Evolutionary conservation across 2,888 invertebrate genomes (phyloP), one percentile per base, ranked within the genome.

Genomic region (Luffia ferchaultella): DNA sequence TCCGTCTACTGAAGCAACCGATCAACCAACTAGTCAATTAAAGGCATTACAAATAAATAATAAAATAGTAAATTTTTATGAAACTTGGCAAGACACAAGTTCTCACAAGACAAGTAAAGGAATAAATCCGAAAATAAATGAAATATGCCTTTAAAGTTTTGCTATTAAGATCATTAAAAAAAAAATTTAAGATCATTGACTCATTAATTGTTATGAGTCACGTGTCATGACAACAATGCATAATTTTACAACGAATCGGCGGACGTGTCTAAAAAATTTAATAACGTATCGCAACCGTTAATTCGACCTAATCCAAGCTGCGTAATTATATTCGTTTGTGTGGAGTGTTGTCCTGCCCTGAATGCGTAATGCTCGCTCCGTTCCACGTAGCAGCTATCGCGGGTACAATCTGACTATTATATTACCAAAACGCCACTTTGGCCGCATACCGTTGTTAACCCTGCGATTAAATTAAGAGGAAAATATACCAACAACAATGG

Each of bases 381-480:
- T 82, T 83, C 80, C 74, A 68, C 74, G 82, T 82, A 83, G 75
- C 64, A 69, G 67, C 71, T 79, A 82, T 82, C 82, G 69, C 68
- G 74, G 80, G 80, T 82, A 77, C 82, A 76, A 82, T 82, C 82
- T 75, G 73, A 80, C 82, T 79, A 75, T 79, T 78, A 78, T 79
- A 78, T 80, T 82, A 80, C 80, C 79, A 73, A 82, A 83, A 83
- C 78, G 76, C 76, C 70, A 73, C 74, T 77, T 76, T 73, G 78
- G 80, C 80, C 76, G 72, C 82, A 76, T 65, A 69, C 68, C 68
- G 60, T 57, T 67, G 65, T 76, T 30, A 75, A 76, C 75, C 76
- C 80, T 75, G 76, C 79, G 80, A 82, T 83, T 83, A 82, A 76
- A 68, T 79, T 79, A 79, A 82, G 73, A 76, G 74, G 30, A 30